Conservation (phyloP, 2,113 vertebrate genomes). For the Chionodraco myersi region DNA sequence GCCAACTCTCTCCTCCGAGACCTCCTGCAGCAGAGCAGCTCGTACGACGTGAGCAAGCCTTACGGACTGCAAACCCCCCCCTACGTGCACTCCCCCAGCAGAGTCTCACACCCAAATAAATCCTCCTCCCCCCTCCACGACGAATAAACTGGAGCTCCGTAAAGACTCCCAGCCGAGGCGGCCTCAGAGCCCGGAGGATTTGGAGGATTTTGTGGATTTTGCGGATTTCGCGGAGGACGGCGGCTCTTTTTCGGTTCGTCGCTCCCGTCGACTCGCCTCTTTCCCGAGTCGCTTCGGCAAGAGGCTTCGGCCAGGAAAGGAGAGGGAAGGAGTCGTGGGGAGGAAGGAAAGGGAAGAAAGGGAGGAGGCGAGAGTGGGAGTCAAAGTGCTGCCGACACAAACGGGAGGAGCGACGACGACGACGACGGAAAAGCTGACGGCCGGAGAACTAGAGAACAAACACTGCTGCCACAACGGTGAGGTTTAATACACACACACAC, state of each 20-base stretch:
- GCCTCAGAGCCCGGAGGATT: slow-evolving; percentile 69
- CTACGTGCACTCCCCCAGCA: slow-evolving; percentile 81
- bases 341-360: slow-evolving; percentile 39
- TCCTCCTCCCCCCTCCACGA: slow-evolving; percentile 8
- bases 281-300: slow-evolving; percentile 85
- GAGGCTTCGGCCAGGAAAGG: slow-evolving; percentile 71
- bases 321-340: slow-evolving; percentile 30
- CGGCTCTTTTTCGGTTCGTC: slow-evolving; percentile 85
- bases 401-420: slow-evolving; percentile 46
- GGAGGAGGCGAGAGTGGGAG: slow-evolving; percentile 38
- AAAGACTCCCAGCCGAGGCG: slow-evolving; percentile 62
- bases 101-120: slow-evolving; percentile 4
- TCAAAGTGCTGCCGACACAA: slow-evolving; percentile 68
- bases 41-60: slow-evolving; percentile 94
- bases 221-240: slow-evolving; percentile 49
- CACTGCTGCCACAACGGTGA: slow-evolving; percentile 77
- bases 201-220: slow-evolving; percentile 35
- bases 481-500: not conserved
- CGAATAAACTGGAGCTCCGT: slow-evolving; percentile 65
- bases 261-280: slow-evolving; percentile 91
- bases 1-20: slow-evolving; percentile 91
- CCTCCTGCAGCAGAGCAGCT: slow-evolving; percentile 90
- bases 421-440: slow-evolving; percentile 39
- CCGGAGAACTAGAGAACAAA: slow-evolving; percentile 32
- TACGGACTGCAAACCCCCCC: slow-evolving; percentile 93